Conservation (phyloP, 2,888 invertebrate species). For the Heliconius ethilla region DNA sequence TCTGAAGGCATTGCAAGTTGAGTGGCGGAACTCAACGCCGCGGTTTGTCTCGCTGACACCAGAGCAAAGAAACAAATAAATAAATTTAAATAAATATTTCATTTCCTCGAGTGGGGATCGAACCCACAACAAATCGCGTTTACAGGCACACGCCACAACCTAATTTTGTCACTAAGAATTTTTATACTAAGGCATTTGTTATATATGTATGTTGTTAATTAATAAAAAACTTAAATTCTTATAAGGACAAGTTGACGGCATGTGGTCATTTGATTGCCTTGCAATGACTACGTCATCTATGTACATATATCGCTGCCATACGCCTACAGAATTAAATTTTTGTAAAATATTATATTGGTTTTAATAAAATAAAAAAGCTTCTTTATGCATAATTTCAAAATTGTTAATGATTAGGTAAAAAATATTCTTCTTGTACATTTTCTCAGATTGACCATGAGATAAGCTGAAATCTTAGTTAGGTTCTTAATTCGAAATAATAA, state of each 20-base stretch:
- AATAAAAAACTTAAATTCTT: neutral
- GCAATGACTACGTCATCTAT: slow-evolving; percentile 36
- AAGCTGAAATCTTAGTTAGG: neutral
- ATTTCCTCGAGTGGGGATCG: too few species aligned
- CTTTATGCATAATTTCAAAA: neutral
- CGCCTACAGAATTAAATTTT: slow-evolving; percentile 25
- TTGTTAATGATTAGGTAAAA: neutral
- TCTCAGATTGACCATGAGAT: neutral
- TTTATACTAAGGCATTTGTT: too few species aligned
- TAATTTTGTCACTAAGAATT: too few species aligned
- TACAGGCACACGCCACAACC: too few species aligned
- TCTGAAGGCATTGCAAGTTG: too few species aligned
- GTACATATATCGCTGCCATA: slow-evolving; percentile 13
- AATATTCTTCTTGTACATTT: neutral
- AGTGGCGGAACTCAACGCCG: too few species aligned
- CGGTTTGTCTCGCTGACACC: too few species aligned
- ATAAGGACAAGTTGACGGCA: slow-evolving; percentile 5
- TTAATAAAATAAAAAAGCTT: neutral
- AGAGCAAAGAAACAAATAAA: too few species aligned
- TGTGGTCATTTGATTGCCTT: slow-evolving; percentile 36
- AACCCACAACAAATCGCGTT: too few species aligned
- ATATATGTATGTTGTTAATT: neutral
- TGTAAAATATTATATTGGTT: neutral
- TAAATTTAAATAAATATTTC: too few species aligned
- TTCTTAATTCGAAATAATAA: neutral